A percentile compares a stretch with the other conserved stretches of the same genome.
These are phyloP conservation scores for Reinhardtius hippoglossoides DNA, from an alignment of 2,113 vertebrate species.

Conservation along the genomic window DNA sequence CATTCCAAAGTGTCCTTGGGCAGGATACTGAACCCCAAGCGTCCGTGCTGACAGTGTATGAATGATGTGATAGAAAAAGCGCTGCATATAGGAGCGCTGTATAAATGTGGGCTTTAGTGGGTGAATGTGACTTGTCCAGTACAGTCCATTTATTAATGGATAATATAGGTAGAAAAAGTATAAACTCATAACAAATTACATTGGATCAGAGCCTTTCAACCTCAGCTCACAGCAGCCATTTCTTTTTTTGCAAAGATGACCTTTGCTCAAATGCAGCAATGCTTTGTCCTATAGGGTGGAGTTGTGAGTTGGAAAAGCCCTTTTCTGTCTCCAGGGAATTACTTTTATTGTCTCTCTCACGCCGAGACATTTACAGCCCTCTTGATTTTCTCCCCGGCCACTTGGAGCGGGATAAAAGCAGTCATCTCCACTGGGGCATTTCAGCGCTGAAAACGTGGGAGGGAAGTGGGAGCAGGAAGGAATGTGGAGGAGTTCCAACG, in stretches of 20 bases:
- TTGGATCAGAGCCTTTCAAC: background rate
- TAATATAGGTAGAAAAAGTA: background rate
- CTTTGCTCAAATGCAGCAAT: too few species aligned
- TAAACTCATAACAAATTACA: background rate
- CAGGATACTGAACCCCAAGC: too few species aligned
- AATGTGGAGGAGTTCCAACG: conserved; percentile 68
- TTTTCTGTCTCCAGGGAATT: conserved; percentile 47
- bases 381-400: conserved; percentile 70
- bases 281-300: conserved; percentile 12
- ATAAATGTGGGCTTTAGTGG: background rate
- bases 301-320: conserved; percentile 51
- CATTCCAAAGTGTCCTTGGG: too few species aligned
- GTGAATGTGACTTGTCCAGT: background rate
- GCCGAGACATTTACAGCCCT: conserved; percentile 64
- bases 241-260: background rate
- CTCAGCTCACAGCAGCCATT: background rate
- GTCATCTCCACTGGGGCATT: conserved; percentile 53
- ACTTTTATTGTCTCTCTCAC: conserved; percentile 73
- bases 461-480: conserved; percentile 63
- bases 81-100: too few species aligned
- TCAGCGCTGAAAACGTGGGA: conserved; percentile 58
- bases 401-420: conserved; percentile 77
- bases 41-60: too few species aligned
- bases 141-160: too few species aligned
- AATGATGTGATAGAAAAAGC: too few species aligned